These are phyloP conservation scores for Acomys russatus DNA, from an alignment of 2,797 vertebrate genomes.

Conservation along the genomic window DNA sequence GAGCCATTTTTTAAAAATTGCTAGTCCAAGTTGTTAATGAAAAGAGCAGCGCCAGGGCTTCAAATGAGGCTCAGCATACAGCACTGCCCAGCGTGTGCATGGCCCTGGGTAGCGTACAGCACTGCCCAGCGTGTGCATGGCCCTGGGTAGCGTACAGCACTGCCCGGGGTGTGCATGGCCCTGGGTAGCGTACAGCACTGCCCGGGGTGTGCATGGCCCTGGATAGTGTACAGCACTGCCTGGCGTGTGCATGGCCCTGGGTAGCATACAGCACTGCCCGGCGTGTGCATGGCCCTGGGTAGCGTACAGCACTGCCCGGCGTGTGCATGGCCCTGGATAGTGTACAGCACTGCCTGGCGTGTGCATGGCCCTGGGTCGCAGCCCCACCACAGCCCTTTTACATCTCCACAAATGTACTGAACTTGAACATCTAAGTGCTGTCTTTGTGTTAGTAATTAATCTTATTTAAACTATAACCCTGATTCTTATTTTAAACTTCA, in stretches of 20 bases:
- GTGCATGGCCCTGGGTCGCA: background rate
- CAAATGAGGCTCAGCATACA: background rate
- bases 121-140: background rate
- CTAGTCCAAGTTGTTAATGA: background rate
- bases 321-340: too few species aligned
- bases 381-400: background rate
- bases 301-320: too few species aligned
- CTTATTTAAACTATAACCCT: constrained; percentile 82
- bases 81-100: background rate
- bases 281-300: too few species aligned
- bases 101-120: background rate
- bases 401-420: background rate
- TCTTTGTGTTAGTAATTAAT: constrained; percentile 83
- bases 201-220: too few species aligned
- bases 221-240: too few species aligned
- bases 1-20: background rate
- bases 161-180: background rate
- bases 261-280: too few species aligned
- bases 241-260: too few species aligned
- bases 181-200: too few species aligned
- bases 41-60: background rate
- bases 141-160: background rate
- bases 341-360: background rate
- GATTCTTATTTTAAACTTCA: constrained; percentile 85
- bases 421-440: constrained; percentile 38